Conservation (phyloP, 2,888 invertebrate genomes). For the Spialia ferax region DNA sequence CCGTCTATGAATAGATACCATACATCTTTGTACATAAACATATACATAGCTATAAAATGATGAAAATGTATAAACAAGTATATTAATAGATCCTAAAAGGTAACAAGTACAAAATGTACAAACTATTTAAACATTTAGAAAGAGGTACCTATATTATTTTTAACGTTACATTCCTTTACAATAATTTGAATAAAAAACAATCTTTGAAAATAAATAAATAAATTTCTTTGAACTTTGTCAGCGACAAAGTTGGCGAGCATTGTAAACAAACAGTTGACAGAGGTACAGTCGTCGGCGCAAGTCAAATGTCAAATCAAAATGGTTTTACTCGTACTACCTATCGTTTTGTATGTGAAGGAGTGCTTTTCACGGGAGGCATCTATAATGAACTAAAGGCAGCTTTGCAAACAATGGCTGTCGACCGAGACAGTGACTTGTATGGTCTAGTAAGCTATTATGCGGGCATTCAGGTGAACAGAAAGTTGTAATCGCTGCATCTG, state of each 20-base stretch:
- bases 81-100: too few relatives aligned
- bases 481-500: constrained; percentile 1
- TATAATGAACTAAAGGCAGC: constrained; percentile 70
- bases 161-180: too few relatives aligned
- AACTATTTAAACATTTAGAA: too few relatives aligned
- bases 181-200: too few relatives aligned
- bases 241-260: neutral
- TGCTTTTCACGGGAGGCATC: constrained; percentile 65
- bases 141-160: too few relatives aligned
- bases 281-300: neutral
- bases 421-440: constrained; percentile 66
- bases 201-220: too few relatives aligned
- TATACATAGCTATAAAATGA: too few relatives aligned
- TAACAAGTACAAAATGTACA: too few relatives aligned
- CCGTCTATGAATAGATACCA: neutral
- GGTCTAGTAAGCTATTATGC: constrained; percentile 81
- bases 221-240: too few relatives aligned
- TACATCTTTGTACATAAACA: too few relatives aligned
- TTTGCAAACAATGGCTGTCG: constrained; percentile 74
- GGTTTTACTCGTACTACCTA: constrained; percentile 46
- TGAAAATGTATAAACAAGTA: too few relatives aligned
- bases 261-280: neutral
- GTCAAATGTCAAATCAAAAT: constrained; percentile 46
- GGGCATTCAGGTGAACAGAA: constrained; percentile 54
- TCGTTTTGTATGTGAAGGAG: constrained; percentile 52